Percentiles rank a stretch among this genome's conserved stretches.
phyloP scores from a whole-genome alignment of 2,797 vertebrate species.

The Labeo calbasu region DNA sequence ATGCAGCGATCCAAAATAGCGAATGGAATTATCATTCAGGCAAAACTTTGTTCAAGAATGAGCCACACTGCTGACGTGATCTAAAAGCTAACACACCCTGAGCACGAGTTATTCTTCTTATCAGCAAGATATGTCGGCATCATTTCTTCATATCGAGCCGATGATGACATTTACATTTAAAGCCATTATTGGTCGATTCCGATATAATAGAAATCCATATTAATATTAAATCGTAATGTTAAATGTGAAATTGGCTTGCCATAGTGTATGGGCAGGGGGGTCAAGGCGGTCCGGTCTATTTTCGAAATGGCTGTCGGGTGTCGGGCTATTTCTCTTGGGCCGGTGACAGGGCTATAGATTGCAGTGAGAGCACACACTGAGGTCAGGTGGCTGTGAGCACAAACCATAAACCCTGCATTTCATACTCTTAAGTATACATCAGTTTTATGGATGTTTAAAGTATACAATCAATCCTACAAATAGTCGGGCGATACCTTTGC shows the following conservation, averaged over 20 bases:
- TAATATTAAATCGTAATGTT: slow-evolving; percentile 2
- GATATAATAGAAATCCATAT: background rate
- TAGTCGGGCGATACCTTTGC: background rate
- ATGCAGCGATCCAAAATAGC: too few relatives aligned
- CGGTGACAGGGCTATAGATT: slow-evolving; percentile 53
- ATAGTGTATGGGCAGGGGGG: slow-evolving; percentile 27
- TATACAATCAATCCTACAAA: background rate
- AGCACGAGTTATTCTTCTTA: too few relatives aligned
- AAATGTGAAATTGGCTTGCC: slow-evolving; percentile 15
- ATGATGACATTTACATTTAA: too few relatives aligned
- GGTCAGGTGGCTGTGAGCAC: slow-evolving; percentile 39
- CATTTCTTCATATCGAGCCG: too few relatives aligned
- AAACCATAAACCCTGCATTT: background rate
- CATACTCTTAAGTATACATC: background rate
- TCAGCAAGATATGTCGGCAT: too few relatives aligned
- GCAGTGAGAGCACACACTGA: slow-evolving; percentile 37
- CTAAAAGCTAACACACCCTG: too few relatives aligned
- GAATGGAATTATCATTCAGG: too few relatives aligned
- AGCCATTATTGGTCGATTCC: too few relatives aligned
- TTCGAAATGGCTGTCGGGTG: slow-evolving; percentile 72
- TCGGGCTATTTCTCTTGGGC: slow-evolving; percentile 66
- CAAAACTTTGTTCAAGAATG: too few relatives aligned
- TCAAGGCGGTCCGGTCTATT: slow-evolving; percentile 72
- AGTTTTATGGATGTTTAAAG: background rate
- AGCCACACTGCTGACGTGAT: too few relatives aligned